Conservation (phyloP, 1,140 invertebrate genomes). For the Psix sp. region DNA sequence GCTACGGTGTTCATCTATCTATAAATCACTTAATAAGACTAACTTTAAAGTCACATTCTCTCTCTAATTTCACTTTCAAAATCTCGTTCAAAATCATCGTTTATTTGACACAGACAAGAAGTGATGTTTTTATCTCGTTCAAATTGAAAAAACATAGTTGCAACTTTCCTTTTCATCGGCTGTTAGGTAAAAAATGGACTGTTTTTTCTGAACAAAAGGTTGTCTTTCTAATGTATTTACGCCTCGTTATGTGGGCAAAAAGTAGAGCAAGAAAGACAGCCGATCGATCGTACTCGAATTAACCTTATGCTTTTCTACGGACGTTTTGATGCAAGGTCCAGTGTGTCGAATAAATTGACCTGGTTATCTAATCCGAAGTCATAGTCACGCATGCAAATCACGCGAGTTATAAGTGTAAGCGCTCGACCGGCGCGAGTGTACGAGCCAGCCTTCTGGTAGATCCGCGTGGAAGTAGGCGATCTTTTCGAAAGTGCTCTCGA, state of each 20-base stretch:
- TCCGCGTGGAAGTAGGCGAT: constrained; percentile 61
- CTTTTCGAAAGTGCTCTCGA: constrained; percentile 62
- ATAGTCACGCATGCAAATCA: constrained; percentile 52
- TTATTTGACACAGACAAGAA: too few relatives aligned
- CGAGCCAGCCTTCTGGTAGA: constrained; percentile 40
- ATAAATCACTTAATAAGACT: too few relatives aligned
- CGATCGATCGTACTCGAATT: constrained; percentile 25
- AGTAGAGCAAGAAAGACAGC: constrained; percentile 7
- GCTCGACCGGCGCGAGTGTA: constrained; percentile 16
- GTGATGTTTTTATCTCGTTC: constrained; percentile 1
- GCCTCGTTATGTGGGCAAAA: constrained; percentile 25
- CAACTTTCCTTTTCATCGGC: constrained; percentile 39
- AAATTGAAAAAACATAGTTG: constrained; percentile 11
- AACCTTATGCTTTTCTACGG: too few relatives aligned
- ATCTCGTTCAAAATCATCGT: constrained; percentile 1
- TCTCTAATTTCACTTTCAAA: constrained; percentile 25
- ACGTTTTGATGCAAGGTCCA: too few relatives aligned
- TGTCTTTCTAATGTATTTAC: constrained; percentile 16
- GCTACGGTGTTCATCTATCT: not conserved
- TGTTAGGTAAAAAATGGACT: constrained; percentile 40
- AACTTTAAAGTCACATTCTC: not conserved
- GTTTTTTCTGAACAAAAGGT: constrained; percentile 19
- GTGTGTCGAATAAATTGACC: constrained; percentile 25
- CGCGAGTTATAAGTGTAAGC: constrained; percentile 43
- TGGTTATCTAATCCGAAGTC: constrained; percentile 16